A percentile compares a stretch with the other conserved stretches of the same genome.
These are phyloP conservation scores for Virgularia gustaviana DNA, from an alignment of 92 coral and sea anemone species.

Conservation along the genomic window DNA sequence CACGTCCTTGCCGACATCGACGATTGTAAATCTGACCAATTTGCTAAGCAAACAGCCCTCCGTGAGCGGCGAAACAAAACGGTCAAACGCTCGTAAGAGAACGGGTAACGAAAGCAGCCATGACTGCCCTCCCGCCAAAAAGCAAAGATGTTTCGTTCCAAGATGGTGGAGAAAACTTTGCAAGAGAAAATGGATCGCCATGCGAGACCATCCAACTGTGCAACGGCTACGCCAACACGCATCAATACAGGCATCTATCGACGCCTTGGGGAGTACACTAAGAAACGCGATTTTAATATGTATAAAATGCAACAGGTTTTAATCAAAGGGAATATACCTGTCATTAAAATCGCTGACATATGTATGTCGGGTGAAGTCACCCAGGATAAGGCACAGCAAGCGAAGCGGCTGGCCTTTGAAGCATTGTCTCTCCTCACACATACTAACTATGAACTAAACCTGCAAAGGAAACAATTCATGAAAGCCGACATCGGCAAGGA, in stretches of 20 bases:
- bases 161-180: constrained; percentile 45
- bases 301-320: constrained; percentile 61
- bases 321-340: constrained; percentile 55
- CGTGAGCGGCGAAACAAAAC: constrained; percentile 31
- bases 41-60: constrained; percentile 27
- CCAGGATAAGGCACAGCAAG: constrained; percentile 30
- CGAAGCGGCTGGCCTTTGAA: constrained; percentile 45
- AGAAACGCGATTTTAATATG: constrained; percentile 46
- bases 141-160: constrained; percentile 46
- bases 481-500: constrained; percentile 13
- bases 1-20: constrained; percentile 31
- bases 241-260: constrained; percentile 59
- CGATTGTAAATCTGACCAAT: constrained; percentile 33
- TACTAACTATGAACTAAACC: constrained; percentile 47
- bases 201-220: constrained; percentile 41
- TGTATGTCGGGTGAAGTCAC: constrained; percentile 36
- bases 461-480: constrained; percentile 25
- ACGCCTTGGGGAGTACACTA: constrained; percentile 37
- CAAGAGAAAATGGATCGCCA: constrained; percentile 44
- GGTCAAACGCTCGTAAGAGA: neutral
- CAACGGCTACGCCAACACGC: constrained; percentile 39
- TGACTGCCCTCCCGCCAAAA: constrained; percentile 47
- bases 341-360: constrained; percentile 48
- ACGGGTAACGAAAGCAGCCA: neutral
- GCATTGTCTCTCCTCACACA: constrained; percentile 59